phyloP scores from a whole-genome alignment of 1,140 invertebrate genomes.

The Tetranychus urticae region DNA sequence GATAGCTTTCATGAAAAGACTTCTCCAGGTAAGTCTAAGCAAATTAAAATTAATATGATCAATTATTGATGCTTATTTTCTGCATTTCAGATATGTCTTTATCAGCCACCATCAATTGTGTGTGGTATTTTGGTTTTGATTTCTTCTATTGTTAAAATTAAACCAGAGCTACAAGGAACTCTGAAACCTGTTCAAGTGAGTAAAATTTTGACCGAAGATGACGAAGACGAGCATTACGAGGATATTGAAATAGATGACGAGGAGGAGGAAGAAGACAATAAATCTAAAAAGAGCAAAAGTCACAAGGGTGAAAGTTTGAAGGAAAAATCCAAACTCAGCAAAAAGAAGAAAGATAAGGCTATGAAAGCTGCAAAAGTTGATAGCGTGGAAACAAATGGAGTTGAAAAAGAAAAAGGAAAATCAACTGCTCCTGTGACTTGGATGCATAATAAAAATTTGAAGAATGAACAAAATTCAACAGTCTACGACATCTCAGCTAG shows the following conservation, averaged over 20 bases:
- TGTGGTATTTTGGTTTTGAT: conserved; percentile 53
- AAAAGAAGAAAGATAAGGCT: conserved; percentile 4
- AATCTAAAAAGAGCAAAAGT: background rate
- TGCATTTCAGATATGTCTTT: conserved; percentile 14
- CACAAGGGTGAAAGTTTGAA: too few species aligned
- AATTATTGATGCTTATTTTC: background rate
- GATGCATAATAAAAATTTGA: conserved; percentile 16
- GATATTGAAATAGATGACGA: conserved; percentile 16
- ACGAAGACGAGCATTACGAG: conserved; percentile 18
- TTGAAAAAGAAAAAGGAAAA: conserved; percentile 8
- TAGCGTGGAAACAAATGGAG: too few species aligned
- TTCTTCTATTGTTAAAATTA: conserved; percentile 35
- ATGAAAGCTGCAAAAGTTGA: conserved; percentile 1
- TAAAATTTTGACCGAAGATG: background rate
- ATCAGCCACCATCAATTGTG: conserved; percentile 33
- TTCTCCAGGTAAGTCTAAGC: conserved; percentile 43
- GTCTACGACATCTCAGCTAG: conserved; percentile 44
- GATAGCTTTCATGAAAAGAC: conserved; percentile 63
- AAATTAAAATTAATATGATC: conserved; percentile 15
- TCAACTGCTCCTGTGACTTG: conserved; percentile 13
- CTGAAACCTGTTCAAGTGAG: background rate
- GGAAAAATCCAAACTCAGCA: too few species aligned
- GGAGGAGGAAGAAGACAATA: conserved; percentile 13
- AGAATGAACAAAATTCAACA: background rate
- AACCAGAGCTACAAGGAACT: conserved; percentile 10